A percentile compares a stretch with the other conserved stretches of the same genome.
These are phyloP conservation scores for Crotophaga sulcirostris DNA, from an alignment of 2,113 vertebrate species.

Conservation along the genomic window DNA sequence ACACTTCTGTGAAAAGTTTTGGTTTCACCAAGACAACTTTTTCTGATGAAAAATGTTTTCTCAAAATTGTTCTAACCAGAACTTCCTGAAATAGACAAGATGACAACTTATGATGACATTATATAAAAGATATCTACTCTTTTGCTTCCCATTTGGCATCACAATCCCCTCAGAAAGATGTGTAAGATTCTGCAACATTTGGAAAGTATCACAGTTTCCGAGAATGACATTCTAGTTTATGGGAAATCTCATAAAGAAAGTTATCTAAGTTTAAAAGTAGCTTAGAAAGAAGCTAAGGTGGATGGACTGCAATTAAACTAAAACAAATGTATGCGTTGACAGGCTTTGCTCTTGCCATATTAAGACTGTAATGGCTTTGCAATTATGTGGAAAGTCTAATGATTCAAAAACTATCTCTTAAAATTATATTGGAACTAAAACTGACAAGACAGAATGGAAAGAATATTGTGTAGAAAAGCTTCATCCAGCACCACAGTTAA, in stretches of 20 bases:
- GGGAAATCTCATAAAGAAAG: conserved; percentile 1
- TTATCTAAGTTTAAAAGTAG: conserved; percentile 18
- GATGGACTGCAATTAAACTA: neutral
- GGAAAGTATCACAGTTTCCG: neutral
- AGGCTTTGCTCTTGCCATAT: neutral
- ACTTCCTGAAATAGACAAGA: neutral
- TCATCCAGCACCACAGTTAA: neutral
- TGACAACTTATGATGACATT: neutral
- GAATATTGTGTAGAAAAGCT: neutral
- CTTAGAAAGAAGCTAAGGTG: neutral
- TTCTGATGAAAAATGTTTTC: neutral
- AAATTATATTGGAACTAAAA: conserved; percentile 20
- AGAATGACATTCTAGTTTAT: conserved; percentile 30
- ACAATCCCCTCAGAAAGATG: neutral
- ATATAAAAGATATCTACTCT: neutral
- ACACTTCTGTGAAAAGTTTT: neutral
- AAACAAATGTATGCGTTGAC: neutral
- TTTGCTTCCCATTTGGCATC: neutral
- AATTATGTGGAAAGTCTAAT: conserved; percentile 33
- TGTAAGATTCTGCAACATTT: neutral
- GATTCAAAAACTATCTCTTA: conserved; percentile 14
- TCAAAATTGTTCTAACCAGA: neutral
- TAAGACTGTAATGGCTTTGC: conserved; percentile 8
- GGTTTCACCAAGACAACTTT: neutral
- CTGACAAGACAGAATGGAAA: neutral